phyloP scores from a whole-genome alignment of 2,888 invertebrate genomes.

The Chydorus sphaericus region DNA sequence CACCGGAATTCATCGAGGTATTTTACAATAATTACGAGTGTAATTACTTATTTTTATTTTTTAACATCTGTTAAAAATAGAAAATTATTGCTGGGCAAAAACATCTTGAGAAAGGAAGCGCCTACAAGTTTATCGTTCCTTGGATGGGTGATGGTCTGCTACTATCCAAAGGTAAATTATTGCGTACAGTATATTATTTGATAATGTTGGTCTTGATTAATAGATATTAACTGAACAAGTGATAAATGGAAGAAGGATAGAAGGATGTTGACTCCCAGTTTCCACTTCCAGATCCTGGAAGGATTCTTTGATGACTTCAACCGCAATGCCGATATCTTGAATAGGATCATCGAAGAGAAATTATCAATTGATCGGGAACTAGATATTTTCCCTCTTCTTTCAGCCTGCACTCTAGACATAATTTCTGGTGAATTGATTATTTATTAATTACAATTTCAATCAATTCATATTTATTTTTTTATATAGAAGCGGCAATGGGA shows the following conservation, averaged over 20 bases:
- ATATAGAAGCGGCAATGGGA: constrained; percentile 36
- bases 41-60: no score
- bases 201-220: no score
- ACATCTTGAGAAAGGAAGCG: no score
- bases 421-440: constrained; percentile 30
- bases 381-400: background rate
- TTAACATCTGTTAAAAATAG: no score
- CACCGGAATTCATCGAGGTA: no score
- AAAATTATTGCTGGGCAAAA: no score
- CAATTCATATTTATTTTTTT: constrained; percentile 17
- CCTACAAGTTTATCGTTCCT: no score
- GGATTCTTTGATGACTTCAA: background rate
- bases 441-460: background rate
- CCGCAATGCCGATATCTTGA: background rate
- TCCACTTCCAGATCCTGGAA: background rate
- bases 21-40: no score
- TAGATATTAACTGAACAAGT: constrained; percentile 33
- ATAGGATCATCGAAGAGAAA: background rate
- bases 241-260: background rate
- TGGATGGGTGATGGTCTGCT: no score
- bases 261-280: background rate
- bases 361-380: background rate
- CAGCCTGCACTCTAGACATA: background rate
- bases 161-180: no score
- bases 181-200: no score